A percentile compares a stretch with the other conserved stretches of the same genome.
These are phyloP conservation scores for Prolemur simus DNA, from an alignment of 2,113 vertebrate species.

Conservation along the genomic window DNA sequence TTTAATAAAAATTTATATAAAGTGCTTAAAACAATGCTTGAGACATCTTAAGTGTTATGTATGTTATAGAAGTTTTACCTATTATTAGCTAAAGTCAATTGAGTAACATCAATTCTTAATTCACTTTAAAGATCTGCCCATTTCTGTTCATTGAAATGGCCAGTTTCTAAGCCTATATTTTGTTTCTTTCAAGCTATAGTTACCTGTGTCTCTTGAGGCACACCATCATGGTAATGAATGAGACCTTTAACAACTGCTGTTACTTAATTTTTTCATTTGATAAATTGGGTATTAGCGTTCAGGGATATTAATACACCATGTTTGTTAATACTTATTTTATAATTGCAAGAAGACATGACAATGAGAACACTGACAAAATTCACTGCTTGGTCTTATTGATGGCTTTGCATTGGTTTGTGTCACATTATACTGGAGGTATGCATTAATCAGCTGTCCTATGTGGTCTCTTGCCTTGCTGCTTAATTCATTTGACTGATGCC, in stretches of 20 bases:
- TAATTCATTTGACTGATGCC: slow-evolving; percentile 43
- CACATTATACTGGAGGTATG: background rate
- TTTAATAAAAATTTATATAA: background rate
- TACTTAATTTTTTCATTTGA: slow-evolving; percentile 33
- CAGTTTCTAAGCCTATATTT: slow-evolving; percentile 2
- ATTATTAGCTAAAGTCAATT: background rate
- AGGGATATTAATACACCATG: slow-evolving; percentile 30
- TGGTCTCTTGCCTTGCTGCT: slow-evolving; percentile 6
- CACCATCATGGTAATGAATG: background rate
- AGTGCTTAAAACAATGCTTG: background rate
- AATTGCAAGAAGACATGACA: background rate
- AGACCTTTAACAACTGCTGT: background rate
- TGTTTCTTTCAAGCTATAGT: slow-evolving; percentile 22
- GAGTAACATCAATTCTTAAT: background rate
- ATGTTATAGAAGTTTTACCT: background rate
- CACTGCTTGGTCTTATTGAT: background rate
- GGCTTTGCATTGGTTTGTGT: background rate
- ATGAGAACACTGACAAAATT: background rate
- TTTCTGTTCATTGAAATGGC: slow-evolving; percentile 9
- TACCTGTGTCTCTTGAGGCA: background rate
- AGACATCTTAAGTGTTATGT: background rate
- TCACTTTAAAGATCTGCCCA: background rate
- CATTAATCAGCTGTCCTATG: slow-evolving; percentile 1
- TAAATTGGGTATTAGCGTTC: slow-evolving; percentile 2
- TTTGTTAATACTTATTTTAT: slow-evolving; percentile 34